Evolutionary conservation across 2,888 invertebrate genomes (phyloP).

Genomic region (Epiblema foenella): DNA sequence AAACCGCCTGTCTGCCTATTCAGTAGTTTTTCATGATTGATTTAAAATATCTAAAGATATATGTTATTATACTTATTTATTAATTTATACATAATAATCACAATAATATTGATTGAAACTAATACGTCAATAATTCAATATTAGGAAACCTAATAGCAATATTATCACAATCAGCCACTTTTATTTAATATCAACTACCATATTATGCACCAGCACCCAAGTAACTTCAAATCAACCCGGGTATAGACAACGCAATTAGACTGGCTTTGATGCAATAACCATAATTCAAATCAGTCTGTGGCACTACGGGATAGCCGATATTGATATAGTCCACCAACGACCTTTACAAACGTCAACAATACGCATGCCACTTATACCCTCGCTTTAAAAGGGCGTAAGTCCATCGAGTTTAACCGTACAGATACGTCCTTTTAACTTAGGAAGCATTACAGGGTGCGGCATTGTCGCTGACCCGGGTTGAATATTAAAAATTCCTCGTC

Average conservation of each 20-base stretch:
- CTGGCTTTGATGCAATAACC: constrained; percentile 11
- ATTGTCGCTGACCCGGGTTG: constrained; percentile 61
- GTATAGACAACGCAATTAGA: constrained; percentile 7
- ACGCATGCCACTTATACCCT: constrained; percentile 54
- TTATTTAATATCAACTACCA: neutral
- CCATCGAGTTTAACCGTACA: neutral
- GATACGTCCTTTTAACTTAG: constrained; percentile 12
- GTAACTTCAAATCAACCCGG: constrained; percentile 9
- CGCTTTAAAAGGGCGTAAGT: neutral
- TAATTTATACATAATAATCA: too few relatives aligned
- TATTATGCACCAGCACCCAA: neutral
- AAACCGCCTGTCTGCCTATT: too few relatives aligned
- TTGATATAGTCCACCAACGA: constrained; percentile 24
- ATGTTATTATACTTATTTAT: too few relatives aligned
- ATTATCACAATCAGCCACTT: neutral
- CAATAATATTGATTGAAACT: too few relatives aligned
- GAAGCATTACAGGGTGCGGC: constrained; percentile 53
- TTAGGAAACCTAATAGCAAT: too few relatives aligned
- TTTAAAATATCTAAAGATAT: too few relatives aligned
- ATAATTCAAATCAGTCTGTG: constrained; percentile 20
- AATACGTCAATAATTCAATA: too few relatives aligned
- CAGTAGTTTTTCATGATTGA: too few relatives aligned
- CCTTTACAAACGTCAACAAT: constrained; percentile 62
- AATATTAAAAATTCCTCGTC: constrained; percentile 71
- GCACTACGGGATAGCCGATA: constrained; percentile 7